Percentiles rank a stretch among this genome's conserved stretches.
Conservation (phyloP, 2,797 vertebrate species). For the Acridotheres tristis region DNA sequence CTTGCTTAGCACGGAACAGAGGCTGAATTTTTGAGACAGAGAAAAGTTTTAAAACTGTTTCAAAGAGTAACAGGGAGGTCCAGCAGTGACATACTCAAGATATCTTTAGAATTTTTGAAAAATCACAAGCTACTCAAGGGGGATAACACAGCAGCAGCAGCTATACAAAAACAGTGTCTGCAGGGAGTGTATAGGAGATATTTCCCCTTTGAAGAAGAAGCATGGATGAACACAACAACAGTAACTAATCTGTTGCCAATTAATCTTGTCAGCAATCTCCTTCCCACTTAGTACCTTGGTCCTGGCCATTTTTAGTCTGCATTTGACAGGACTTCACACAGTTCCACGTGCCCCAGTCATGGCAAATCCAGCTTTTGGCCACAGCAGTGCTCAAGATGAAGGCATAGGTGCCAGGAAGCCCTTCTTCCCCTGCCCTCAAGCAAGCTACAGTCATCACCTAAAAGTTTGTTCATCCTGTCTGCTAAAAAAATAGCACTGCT, state of each 20-base stretch:
- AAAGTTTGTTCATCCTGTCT: neutral
- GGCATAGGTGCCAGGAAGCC: neutral
- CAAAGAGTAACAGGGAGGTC: neutral
- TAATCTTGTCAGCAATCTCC: neutral
- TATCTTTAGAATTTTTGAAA: neutral
- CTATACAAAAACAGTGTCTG: neutral
- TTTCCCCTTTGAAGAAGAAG: neutral
- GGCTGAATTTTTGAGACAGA: neutral
- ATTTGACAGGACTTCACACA: neutral
- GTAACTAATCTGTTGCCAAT: neutral
- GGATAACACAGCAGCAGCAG: neutral
- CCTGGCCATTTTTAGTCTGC: neutral
- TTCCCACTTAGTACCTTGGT: neutral
- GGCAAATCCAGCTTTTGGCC: neutral
- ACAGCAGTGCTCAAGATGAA: neutral
- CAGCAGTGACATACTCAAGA: neutral
- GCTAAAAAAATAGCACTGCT: neutral
- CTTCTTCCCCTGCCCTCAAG: accelerated
- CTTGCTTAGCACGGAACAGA: neutral
- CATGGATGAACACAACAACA: neutral
- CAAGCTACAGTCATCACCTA: neutral
- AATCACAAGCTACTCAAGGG: neutral
- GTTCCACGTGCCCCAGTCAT: neutral
- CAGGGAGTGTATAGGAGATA: neutral
- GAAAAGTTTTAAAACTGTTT: neutral